Percentiles rank a stretch among this genome's conserved stretches.
These are phyloP conservation scores for Ditylenchus dipsaci DNA, from an alignment of 1,140 invertebrate genomes.

Conservation along the genomic window DNA sequence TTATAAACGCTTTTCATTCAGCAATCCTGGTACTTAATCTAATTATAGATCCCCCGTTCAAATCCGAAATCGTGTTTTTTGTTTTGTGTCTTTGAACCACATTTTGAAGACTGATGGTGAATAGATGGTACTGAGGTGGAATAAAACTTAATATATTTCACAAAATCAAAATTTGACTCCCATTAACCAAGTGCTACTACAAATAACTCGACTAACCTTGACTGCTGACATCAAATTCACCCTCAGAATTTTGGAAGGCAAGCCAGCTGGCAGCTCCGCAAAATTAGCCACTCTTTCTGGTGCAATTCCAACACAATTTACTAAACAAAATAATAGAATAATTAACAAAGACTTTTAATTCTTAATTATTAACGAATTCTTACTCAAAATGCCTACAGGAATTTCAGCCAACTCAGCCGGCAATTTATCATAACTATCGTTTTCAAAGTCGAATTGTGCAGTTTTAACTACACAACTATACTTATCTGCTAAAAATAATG, in stretches of 20 bases:
- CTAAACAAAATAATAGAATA: conserved; percentile 56
- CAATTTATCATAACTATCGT: conserved; percentile 38
- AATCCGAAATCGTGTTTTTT: no score
- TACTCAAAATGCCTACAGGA: conserved; percentile 77
- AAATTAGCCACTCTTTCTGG: conserved; percentile 76
- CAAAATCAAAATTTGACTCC: no score
- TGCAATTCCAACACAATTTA: conserved; percentile 92
- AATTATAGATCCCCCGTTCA: no score
- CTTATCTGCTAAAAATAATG: conserved; percentile 41
- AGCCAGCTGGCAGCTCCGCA: conserved; percentile 53
- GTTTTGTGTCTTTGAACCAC: no score
- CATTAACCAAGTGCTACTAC: no score
- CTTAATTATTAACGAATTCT: conserved; percentile 6
- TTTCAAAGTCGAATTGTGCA: conserved; percentile 55
- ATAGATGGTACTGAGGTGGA: no score
- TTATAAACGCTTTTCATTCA: no score
- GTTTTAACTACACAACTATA: conserved; percentile 42
- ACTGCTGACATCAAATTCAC: conserved; percentile 53
- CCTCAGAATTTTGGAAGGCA: conserved; percentile 56
- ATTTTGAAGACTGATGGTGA: no score
- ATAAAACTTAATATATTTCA: no score
- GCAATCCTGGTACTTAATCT: no score
- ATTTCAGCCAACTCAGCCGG: conserved; percentile 70
- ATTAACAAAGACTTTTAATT: background rate
- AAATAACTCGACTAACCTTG: conserved; percentile 29